Base-by-base conservation (phyloP, 1,140 invertebrate species). In the Ladona fulva region DNA sequence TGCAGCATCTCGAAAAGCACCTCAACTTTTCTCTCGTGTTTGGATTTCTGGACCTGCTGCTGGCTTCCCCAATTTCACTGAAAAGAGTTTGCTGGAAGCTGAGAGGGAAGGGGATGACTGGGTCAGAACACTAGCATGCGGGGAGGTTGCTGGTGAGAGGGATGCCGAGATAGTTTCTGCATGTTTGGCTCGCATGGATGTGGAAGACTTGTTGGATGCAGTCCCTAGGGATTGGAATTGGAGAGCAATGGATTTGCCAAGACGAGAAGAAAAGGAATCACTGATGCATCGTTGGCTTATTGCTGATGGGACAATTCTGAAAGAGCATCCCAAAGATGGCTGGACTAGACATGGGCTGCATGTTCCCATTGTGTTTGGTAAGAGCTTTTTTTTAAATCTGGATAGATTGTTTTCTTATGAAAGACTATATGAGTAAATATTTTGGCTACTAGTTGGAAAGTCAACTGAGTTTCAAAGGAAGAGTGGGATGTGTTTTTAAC, bases 151-250 rank as follows among this genome's bases (percentile, higher is more conserved):
- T 22, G 14, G 5, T 16, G n/a, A 19, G 52, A 22, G n/a, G 12
- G n/a, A 66, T 66, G 52, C n/a, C 1, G 52, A 22, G 14, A 25
- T 16, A 14, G 24, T 52, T 10, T 77, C 76, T 5, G 25, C 3
- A 25, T 83, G 82, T 73, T 73, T 83, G 5, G 25, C 76, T 24
- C 76, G 74, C 0, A 77, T 79, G 8, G 87, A 88, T n/a, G 87
- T 88, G 0, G 87, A 89, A 74, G 88, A 91, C 78, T 81, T 94
- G 0, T 86, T 93, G 80, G 87, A 90, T 19, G 85, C 88, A 12
- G 90, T 92, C 0, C 91, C 92, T 0, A 88, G 90, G 74, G 88
- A 88, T 5, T 95, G 93, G 93, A 75, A 75, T 14, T 25, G 29
- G 74, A 75, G n/a, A 22, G 52, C 52, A 1, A 22, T 66, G 52